These are phyloP conservation scores for Hypsopygia costalis DNA, from an alignment of 2,888 invertebrate genomes.

Conservation along the genomic window DNA sequence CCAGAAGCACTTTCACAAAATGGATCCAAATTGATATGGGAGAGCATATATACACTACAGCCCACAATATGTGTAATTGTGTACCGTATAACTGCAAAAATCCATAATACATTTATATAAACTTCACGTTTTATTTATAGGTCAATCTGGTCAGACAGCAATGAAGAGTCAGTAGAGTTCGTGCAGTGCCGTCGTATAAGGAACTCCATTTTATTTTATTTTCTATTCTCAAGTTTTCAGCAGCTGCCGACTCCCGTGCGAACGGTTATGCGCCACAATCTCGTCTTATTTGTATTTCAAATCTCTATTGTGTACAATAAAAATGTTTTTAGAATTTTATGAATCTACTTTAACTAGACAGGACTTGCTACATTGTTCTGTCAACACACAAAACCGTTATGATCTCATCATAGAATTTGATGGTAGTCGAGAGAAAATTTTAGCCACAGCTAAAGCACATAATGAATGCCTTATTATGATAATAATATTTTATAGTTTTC, in stretches of 20 bases:
- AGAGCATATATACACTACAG: too few species aligned
- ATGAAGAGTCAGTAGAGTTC: background rate
- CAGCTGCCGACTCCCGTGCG: conserved; percentile 28
- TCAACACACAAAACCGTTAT: too few species aligned
- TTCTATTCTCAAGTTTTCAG: conserved; percentile 25
- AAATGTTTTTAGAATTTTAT: conserved; percentile 22
- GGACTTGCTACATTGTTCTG: too few species aligned
- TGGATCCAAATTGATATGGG: too few species aligned
- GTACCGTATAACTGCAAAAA: background rate
- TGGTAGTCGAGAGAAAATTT: too few species aligned
- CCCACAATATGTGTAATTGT: too few species aligned
- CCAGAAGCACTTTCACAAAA: too few species aligned
- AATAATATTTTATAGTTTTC: too few species aligned
- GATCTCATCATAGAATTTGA: too few species aligned
- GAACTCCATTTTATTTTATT: conserved; percentile 30
- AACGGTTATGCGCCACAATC: conserved; percentile 30
- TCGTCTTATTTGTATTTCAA: conserved; percentile 35
- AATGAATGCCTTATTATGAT: too few species aligned
- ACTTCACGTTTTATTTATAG: conserved; percentile 1
- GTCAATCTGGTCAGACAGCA: background rate
- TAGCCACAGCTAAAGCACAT: too few species aligned
- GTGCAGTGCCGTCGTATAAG: background rate
- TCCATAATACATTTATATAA: background rate
- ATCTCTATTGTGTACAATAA: conserved; percentile 30
- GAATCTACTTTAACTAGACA: conserved; percentile 8